Evolutionary conservation across 2,113 vertebrate species (phyloP).

Genomic region (chimpanzee (Pan troglodytes)): NHGRI_mPanTro3-v2.1_pri NC_072409.2:55821501-55822000

Average conservation of each 20-base stretch:
- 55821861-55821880: too few relatives aligned
- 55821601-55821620: background rate
- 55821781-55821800: background rate
- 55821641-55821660: background rate
- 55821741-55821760: background rate
- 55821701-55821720: background rate
- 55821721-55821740: background rate
- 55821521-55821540: background rate
- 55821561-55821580: background rate
- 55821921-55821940: too few relatives aligned
- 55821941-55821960: too few relatives aligned
- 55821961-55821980: too few relatives aligned
- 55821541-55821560: background rate
- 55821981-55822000: too few relatives aligned
- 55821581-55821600: background rate
- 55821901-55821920: too few relatives aligned
- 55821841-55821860: too few relatives aligned
- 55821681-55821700: background rate
- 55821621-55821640: background rate
- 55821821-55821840: too few relatives aligned
- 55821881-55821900: too few relatives aligned
- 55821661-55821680: background rate
- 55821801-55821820: too few relatives aligned
- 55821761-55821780: background rate
- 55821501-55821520: background rate